Evolutionary conservation across 2,888 invertebrate species (phyloP).

Genomic region (Ryuthela nishihirai): DNA sequence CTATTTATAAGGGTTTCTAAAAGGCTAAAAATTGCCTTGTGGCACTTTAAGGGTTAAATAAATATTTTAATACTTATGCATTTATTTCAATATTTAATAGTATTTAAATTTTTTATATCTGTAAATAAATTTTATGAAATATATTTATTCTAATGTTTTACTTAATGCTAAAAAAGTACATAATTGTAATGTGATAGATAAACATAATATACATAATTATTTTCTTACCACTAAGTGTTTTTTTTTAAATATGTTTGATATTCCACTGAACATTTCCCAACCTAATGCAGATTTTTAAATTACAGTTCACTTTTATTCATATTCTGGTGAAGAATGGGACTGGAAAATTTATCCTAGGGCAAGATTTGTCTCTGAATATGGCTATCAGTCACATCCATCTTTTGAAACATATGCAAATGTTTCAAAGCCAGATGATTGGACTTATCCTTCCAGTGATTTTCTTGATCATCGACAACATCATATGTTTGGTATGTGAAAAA

Average conservation of each 20-base stretch:
- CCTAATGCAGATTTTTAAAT: conserved; percentile 4
- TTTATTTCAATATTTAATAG: too few species aligned
- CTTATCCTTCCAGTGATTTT: conserved; percentile 49
- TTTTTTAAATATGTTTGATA: background rate
- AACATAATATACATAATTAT: background rate
- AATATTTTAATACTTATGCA: too few species aligned
- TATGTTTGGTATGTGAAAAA: conserved; percentile 62
- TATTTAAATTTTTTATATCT: too few species aligned
- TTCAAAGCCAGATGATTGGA: conserved; percentile 48
- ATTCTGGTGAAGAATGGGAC: conserved; percentile 75
- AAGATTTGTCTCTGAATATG: conserved; percentile 93
- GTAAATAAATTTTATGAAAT: too few species aligned
- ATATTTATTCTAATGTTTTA: too few species aligned
- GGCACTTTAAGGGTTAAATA: too few species aligned
- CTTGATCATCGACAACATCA: conserved; percentile 82
- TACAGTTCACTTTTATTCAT: conserved; percentile 67
- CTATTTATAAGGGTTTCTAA: too few species aligned
- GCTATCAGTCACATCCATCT: conserved; percentile 84
- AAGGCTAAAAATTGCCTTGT: too few species aligned
- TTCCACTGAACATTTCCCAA: background rate
- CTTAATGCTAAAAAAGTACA: too few species aligned
- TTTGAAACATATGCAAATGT: conserved; percentile 63
- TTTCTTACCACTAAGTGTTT: background rate
- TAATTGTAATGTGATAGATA: background rate
- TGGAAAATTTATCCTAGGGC: conserved; percentile 70